phyloP scores from a whole-genome alignment of 1,140 invertebrate species.

The Leguminivora glycinivorella region DNA sequence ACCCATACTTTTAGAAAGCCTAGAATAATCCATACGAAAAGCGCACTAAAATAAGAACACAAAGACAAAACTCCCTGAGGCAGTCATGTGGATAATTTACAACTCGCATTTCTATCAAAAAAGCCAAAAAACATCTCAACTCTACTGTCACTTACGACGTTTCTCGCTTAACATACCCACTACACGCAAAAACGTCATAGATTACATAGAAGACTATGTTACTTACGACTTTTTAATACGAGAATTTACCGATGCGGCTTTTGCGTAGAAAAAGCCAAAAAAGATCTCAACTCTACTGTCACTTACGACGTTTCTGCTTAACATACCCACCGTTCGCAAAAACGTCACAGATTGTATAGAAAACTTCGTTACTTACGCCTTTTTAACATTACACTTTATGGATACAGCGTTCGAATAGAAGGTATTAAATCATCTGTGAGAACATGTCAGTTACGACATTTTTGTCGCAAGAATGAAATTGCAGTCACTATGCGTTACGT shows the following conservation, averaged over 20 bases:
- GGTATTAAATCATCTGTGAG: background rate
- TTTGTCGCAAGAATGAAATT: background rate
- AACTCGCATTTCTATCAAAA: background rate
- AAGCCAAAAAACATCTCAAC: background rate
- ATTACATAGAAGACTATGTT: no score
- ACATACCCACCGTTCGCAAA: background rate
- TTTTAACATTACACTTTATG: background rate
- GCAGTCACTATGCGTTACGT: slow-evolving; percentile 16
- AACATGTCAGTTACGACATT: background rate
- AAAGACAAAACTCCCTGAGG: background rate
- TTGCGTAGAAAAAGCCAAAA: background rate
- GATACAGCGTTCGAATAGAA: background rate
- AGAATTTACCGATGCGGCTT: no score
- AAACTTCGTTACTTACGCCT: background rate
- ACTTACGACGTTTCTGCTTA: background rate
- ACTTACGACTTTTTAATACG: no score
- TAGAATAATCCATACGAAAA: background rate
- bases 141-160: background rate
- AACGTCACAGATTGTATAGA: background rate
- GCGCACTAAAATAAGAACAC: background rate
- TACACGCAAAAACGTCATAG: no score
- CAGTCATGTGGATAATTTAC: slow-evolving; percentile 9
- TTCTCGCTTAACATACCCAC: background rate
- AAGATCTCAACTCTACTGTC: background rate
- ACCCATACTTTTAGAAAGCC: no score